Evolutionary conservation across 2,888 invertebrate genomes (phyloP), one percentile per base, ranked within the genome.

Genomic region (Alsophila aescularia): DNA sequence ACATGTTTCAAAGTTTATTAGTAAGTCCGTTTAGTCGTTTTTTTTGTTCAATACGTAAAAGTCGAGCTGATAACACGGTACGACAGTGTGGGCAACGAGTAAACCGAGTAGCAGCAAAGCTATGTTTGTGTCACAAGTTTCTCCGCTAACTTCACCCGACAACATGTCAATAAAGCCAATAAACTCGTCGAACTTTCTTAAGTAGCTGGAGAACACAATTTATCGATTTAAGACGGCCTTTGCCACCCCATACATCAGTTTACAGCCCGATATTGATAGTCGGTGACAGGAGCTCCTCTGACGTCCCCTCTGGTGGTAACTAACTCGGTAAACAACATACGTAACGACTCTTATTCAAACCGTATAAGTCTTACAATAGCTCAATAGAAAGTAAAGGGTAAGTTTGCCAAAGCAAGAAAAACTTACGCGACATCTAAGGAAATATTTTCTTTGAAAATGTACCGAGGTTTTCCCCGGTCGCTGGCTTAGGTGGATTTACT

Each of bases 231-330:
- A 83, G 81, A 64, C 74, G 79, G 75, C 81, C 83, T 86, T 78
- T 82, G 78, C 85, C 85, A 88, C 88, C 88, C 87, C 74, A 85
- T 84, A 85, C 79, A 85, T 88, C 89, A 87, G 77, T 85, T 87
- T 87, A 81, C 78, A 83, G 70, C 70, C 55, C 77, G 83, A 87
- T 88, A 90, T 89, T 89, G 90, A 89, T 89, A 89, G 89, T 79
- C 84, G 86, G 79, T 84, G 89, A 89, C 89, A 87, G 80, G 70
- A 73, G 68, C 71, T 68, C 62, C 73, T 65, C 74, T 77, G 82
- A 81, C 81, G 68, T 79, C 81, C 86, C 86, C 85, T 73, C 70
- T 71, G 36, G 27, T 55, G 47, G 64, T 60, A 63, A 64, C 64
- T 53, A 54, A 62, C 60, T 51, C 18, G 2, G 40, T 40, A 41